phyloP scores from a whole-genome alignment of 2,888 invertebrate genomes.

The Trisateles emortualis region DNA sequence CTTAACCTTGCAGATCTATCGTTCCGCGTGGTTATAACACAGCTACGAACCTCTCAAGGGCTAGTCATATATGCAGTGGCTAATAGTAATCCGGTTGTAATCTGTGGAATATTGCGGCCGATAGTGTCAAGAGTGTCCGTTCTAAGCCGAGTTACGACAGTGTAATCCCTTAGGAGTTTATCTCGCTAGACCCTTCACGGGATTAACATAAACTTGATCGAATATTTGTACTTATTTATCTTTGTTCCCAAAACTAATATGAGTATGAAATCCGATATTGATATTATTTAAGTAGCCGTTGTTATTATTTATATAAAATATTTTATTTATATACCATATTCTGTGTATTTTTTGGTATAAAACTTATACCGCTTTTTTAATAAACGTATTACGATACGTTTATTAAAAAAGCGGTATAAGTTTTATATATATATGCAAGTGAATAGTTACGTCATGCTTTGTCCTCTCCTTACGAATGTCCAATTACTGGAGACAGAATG shows the following conservation, averaged over 20 bases:
- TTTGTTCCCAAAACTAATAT: conserved; percentile 59
- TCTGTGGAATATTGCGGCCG: conserved; percentile 71
- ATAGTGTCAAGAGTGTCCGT: conserved; percentile 75
- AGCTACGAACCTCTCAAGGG: no score
- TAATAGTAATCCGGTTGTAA: conserved; percentile 71
- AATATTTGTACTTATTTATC: conserved; percentile 76
- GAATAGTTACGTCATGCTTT: no score
- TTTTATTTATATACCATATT: no score
- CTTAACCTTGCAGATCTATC: no score
- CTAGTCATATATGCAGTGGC: conserved; percentile 62
- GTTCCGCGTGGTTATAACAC: no score
- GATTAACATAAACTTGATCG: conserved; percentile 78
- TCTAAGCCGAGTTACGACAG: conserved; percentile 74
- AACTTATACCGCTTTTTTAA: no score
- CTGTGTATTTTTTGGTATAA: not conserved
- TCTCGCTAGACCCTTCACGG: conserved; percentile 77
- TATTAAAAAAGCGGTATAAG: no score
- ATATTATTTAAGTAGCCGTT: conserved; percentile 30
- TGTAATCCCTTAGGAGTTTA: conserved; percentile 74
- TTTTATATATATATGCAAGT: no score
- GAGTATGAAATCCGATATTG: conserved; percentile 48
- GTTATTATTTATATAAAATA: no score
- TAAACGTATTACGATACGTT: no score
- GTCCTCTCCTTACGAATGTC: no score
- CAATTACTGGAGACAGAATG: no score